Conservation (phyloP, 30 jellyfish, hydroid and myxozoan species). For the Pseudorhiza aurosa region DNA sequence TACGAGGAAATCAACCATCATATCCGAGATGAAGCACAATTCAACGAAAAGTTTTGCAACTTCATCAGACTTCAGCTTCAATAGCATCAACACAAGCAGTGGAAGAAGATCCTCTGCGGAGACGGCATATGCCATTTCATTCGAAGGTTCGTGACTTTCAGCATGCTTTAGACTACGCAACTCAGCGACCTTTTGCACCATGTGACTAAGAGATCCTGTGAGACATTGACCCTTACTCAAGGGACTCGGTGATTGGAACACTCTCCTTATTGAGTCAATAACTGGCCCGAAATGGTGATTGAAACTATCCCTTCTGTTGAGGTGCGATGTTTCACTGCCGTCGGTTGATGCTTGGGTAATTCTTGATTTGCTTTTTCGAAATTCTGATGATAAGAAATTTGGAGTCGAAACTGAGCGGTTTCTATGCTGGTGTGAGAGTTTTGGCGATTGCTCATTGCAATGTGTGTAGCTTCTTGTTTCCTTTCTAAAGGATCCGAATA, state of each 20-base stretch:
- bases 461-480: not conserved
- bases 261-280: conserved; percentile 26
- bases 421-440: not conserved
- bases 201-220: conserved; percentile 60
- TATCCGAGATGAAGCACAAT: conserved; percentile 68
- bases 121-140: conserved; percentile 63
- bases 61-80: conserved; percentile 78
- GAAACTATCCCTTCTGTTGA: conserved; percentile 63
- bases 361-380: not conserved
- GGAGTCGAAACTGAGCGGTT: conserved; percentile 24
- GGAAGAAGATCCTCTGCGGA: conserved; percentile 94
- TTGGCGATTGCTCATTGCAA: not conserved
- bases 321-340: not conserved
- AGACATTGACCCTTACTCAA: conserved; percentile 87
- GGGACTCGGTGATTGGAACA: conserved; percentile 68
- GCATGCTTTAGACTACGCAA: conserved; percentile 55
- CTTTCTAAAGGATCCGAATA: conserved; percentile 10
- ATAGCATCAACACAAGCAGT: conserved; percentile 73
- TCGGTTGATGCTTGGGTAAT: not conserved
- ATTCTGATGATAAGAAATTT: not conserved
- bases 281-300: conserved; percentile 79
- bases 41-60: conserved; percentile 82
- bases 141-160: not conserved
- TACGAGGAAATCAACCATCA: conserved; percentile 88
- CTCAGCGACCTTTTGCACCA: conserved; percentile 77